phyloP scores from a whole-genome alignment of 2,888 invertebrate species.

The Cerastis rubricosa region DNA sequence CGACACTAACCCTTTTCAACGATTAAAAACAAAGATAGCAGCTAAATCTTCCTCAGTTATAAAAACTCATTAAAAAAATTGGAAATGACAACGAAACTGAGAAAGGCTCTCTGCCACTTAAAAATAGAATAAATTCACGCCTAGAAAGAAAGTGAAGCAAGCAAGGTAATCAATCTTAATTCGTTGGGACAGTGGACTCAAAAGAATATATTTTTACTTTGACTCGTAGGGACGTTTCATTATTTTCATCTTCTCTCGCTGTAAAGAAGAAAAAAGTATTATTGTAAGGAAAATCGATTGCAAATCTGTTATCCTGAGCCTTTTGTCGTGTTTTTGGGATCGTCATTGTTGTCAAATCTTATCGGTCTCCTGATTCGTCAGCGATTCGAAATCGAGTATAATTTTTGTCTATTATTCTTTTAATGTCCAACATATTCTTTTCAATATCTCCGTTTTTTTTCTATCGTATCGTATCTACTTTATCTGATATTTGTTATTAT shows the following conservation, averaged over 20 bases:
- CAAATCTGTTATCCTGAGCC: constrained; percentile 54
- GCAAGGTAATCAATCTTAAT: constrained; percentile 82
- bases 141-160: constrained; percentile 67
- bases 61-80: constrained; percentile 64
- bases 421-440: constrained; percentile 16
- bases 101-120: constrained; percentile 61
- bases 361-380: constrained; percentile 29
- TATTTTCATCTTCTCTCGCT: constrained; percentile 67
- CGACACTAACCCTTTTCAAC: constrained; percentile 54
- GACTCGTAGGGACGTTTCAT: constrained; percentile 73
- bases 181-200: constrained; percentile 78
- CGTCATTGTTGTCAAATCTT: constrained; percentile 55
- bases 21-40: constrained; percentile 63
- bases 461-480: neutral
- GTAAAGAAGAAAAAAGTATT: constrained; percentile 56
- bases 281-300: constrained; percentile 56
- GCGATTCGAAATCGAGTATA: constrained; percentile 25
- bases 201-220: constrained; percentile 79
- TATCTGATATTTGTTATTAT: constrained; percentile 17
- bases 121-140: constrained; percentile 71
- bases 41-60: constrained; percentile 48
- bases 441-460: constrained; percentile 1
- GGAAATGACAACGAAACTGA: constrained; percentile 60
- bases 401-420: constrained; percentile 42
- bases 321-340: constrained; percentile 49